Base-by-base conservation (phyloP, 2,888 invertebrate species). In the Dichetophora obliterata region DNA sequence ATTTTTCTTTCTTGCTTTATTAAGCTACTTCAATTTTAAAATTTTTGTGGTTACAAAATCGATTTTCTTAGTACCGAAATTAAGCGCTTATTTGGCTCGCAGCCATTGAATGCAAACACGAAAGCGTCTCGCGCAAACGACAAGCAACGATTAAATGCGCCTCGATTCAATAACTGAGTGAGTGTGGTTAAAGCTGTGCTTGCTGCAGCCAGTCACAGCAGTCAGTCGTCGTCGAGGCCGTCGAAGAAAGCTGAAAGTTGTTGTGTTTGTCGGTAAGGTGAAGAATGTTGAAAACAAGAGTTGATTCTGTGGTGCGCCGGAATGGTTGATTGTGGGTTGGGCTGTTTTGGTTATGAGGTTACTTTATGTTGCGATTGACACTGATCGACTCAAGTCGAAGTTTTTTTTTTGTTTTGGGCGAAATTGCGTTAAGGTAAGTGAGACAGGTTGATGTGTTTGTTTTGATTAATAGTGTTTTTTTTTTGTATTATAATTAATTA, bases 111-210 rank as follows among this genome's bases (percentile, higher is more conserved):
- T 27, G 5, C 11, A 19, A 77, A 61, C n/a, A n/a, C 48, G 61
- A 74, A 50, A 70, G 65, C 74, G 79, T 77, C 76, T 78, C 72
- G 69, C 50, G 65, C 76, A 73, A 63, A 27, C 72, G 52, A 78
- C 76, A 61, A 71, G 71, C 37, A 71, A 75, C 59, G 78, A 74
- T 66, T 66, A 43, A 74, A 74, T 31, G 54, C 43, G 66, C 52
- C 43, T 54, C 52, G 22, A 31, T 50, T 73, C 73, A 52, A 48
- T 37, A 37, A 66, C 37, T 19, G 37, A 37, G 1, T 37, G 43
- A 66, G 19, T 19, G 19, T 16, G 19, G 34, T 34, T 37, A 22
- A 19, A 31, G 27, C n/a, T 27, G 48, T 2, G 50, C 9, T 0
- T n/a, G 37, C 24, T 5, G 57, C 57, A 14, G 59, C 24, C 5